Percentiles rank a stretch among this genome's conserved stretches.
Evolutionary conservation across 2,113 vertebrate genomes (phyloP).

Genomic region (Carassius auratus): DNA sequence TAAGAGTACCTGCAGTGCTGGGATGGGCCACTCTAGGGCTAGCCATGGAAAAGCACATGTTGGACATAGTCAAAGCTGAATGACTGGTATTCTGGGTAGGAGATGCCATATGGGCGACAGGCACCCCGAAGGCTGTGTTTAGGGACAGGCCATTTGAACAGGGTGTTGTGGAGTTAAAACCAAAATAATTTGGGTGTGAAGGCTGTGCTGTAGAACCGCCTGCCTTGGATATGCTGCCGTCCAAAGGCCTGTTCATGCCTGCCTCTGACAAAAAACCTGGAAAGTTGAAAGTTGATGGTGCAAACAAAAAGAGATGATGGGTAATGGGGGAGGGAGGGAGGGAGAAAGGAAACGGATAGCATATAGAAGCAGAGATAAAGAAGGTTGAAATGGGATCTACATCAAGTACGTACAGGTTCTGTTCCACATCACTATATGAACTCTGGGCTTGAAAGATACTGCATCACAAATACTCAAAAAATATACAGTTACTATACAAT

Average conservation of each 20-base stretch:
- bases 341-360: slow-evolving; percentile 25
- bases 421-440: slow-evolving; percentile 42
- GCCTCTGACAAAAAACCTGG: slow-evolving; percentile 52
- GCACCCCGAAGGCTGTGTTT: slow-evolving; percentile 53
- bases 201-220: slow-evolving; percentile 21
- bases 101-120: slow-evolving; percentile 45
- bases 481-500: slow-evolving; percentile 37
- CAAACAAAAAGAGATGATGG: slow-evolving; percentile 7
- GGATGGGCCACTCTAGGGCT: slow-evolving; percentile 37
- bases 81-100: slow-evolving; percentile 4
- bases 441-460: slow-evolving; percentile 28
- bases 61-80: slow-evolving; percentile 49
- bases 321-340: neutral
- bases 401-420: slow-evolving; percentile 32
- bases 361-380: slow-evolving; percentile 59
- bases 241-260: too few species aligned
- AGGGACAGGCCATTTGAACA: slow-evolving; percentile 42
- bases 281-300: slow-evolving; percentile 48
- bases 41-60: slow-evolving; percentile 58
- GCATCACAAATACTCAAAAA: slow-evolving; percentile 39
- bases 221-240: slow-evolving; percentile 15
- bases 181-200: slow-evolving; percentile 17
- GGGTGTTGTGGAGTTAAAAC: slow-evolving; percentile 22
- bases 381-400: slow-evolving; percentile 51
- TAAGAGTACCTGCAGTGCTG: slow-evolving; percentile 51